Evolutionary conservation across 2,113 vertebrate genomes (phyloP).

Genomic region (Percopsis transmontana): DNA sequence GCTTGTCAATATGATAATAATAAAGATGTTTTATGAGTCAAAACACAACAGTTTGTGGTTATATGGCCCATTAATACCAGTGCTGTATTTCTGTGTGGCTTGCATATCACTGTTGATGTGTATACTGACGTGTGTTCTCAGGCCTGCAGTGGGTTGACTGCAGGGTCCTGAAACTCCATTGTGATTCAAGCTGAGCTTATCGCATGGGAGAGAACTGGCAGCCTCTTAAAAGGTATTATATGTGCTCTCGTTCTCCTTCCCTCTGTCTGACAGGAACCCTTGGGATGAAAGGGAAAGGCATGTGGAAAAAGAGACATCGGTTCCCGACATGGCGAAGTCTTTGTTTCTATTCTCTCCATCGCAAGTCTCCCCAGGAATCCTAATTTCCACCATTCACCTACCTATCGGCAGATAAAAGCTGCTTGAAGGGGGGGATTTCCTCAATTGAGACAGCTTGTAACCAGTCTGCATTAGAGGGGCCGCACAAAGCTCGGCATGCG

Average conservation of each 20-base stretch:
- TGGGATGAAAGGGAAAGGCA: slow-evolving; percentile 78
- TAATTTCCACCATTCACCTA: slow-evolving; percentile 79
- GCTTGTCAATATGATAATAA: neutral
- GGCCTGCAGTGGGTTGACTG: slow-evolving; percentile 71
- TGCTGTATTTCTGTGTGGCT: slow-evolving; percentile 55
- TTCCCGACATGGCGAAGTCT: slow-evolving; percentile 77
- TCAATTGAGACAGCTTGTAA: slow-evolving; percentile 78
- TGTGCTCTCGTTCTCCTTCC: slow-evolving; percentile 73
- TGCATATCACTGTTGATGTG: slow-evolving; percentile 60
- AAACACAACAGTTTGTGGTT: slow-evolving; percentile 43
- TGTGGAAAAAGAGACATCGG: slow-evolving; percentile 76
- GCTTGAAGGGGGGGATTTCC: slow-evolving; percentile 70
- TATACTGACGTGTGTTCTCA: slow-evolving; percentile 64
- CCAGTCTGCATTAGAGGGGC: slow-evolving; percentile 66
- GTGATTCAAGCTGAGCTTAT: slow-evolving; percentile 76
- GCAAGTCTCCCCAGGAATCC: slow-evolving; percentile 80
- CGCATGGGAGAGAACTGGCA: slow-evolving; percentile 77
- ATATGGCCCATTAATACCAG: slow-evolving; percentile 54
- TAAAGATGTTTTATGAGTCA: slow-evolving; percentile 4
- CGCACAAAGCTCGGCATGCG: slow-evolving; percentile 70
- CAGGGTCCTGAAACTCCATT: slow-evolving; percentile 74
- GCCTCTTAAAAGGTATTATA: slow-evolving; percentile 80
- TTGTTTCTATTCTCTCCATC: slow-evolving; percentile 77
- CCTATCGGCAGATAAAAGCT: slow-evolving; percentile 78
- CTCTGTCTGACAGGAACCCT: slow-evolving; percentile 77